These are phyloP conservation scores for Sminthurides aquaticus DNA, from an alignment of 2,888 invertebrate species.

Conservation along the genomic window DNA sequence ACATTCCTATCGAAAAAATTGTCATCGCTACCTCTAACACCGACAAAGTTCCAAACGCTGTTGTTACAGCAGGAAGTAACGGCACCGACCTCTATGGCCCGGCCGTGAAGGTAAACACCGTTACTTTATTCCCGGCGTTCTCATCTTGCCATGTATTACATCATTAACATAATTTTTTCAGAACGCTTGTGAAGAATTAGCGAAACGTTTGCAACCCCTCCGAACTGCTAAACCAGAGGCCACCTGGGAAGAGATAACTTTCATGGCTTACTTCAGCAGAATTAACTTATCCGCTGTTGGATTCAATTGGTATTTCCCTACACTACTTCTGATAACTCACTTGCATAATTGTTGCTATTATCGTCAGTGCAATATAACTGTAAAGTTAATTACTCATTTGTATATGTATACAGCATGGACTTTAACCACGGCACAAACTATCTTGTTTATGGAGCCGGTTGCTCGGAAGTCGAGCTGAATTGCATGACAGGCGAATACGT, in stretches of 20 bases:
- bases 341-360: too few species aligned
- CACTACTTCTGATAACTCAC: too few species aligned
- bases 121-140: too few species aligned
- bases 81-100: conserved; percentile 49
- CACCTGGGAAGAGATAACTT: conserved; percentile 77
- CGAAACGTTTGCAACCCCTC: conserved; percentile 65
- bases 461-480: conserved; percentile 85
- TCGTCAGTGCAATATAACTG: too few species aligned
- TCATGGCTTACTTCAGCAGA: conserved; percentile 65
- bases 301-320: conserved; percentile 56
- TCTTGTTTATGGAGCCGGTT: conserved; percentile 75
- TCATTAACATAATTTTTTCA: too few species aligned
- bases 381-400: too few species aligned
- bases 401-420: too few species aligned
- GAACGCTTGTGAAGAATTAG: conserved; percentile 70
- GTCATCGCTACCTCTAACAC: conserved; percentile 46
- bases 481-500: conserved; percentile 89
- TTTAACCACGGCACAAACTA: conserved; percentile 73
- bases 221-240: conserved; percentile 66
- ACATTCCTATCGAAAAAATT: conserved; percentile 40
- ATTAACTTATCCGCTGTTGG: conserved; percentile 76
- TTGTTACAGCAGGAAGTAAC: conserved; percentile 48
- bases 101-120: conserved; percentile 45
- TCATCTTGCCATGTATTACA: too few species aligned
- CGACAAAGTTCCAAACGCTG: conserved; percentile 49